Evolutionary conservation across 1,140 invertebrate species (phyloP).

Genomic region (Batillaria attramentaria): DNA sequence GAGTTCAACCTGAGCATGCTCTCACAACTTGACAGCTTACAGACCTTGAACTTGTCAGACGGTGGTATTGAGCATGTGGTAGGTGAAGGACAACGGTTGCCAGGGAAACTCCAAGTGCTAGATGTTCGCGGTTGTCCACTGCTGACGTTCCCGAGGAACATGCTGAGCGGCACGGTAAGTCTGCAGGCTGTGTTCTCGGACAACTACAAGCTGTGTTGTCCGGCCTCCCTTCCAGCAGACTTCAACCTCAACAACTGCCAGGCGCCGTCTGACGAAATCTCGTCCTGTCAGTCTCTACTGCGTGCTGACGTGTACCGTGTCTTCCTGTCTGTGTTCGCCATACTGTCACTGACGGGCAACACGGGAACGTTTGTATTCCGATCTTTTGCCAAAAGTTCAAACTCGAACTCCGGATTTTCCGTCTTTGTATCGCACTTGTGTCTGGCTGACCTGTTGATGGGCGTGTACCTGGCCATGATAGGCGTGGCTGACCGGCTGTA

Average conservation of each 20-base stretch:
- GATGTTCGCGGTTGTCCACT: conserved; percentile 43
- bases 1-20: too few relatives aligned
- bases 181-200: conserved; percentile 41
- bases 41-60: too few relatives aligned
- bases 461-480: conserved; percentile 63
- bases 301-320: conserved; percentile 37
- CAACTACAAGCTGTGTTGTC: conserved; percentile 51
- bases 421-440: conserved; percentile 59
- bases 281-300: conserved; percentile 50
- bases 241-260: conserved; percentile 43
- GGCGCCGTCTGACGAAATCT: conserved; percentile 47
- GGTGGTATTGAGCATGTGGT: too few relatives aligned
- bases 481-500: conserved; percentile 37
- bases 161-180: conserved; percentile 38
- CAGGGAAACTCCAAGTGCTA: conserved; percentile 38
- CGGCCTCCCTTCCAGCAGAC: conserved; percentile 23
- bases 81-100: too few relatives aligned
- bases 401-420: conserved; percentile 39
- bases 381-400: conserved; percentile 17
- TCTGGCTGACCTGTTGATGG: conserved; percentile 64
- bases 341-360: conserved; percentile 48
- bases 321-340: conserved; percentile 54
- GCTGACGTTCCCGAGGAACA: conserved; percentile 26
- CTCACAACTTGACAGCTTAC: too few relatives aligned
- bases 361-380: conserved; percentile 43